Base-by-base conservation (phyloP, 2,888 invertebrate species). In the Parascotia fuliginaria region DNA sequence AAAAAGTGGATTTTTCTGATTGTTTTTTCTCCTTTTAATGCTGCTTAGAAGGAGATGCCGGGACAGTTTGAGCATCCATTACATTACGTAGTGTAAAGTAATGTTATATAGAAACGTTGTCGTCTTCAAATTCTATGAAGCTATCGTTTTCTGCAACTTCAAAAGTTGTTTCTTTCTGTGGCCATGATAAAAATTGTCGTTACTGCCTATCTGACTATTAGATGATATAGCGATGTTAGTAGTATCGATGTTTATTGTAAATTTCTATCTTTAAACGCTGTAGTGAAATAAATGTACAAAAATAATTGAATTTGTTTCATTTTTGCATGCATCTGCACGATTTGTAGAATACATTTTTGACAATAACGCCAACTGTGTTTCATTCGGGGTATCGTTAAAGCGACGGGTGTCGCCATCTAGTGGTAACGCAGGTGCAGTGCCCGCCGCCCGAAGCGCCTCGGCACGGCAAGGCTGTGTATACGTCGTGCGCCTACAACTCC, bases 401-500 rank as follows among this genome's bases (percentile, higher is more conserved):
- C 88, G 87, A 87, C 85, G 54, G 68, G 77, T 87, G 89, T 89
- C 90, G 91, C 87, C 85, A 85, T 85, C 83, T 89, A 94, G 95
- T 96, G 95, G 96, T 97, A 79, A 95, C 96, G 91, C 98, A 99
- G 73, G 98, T 98, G 70, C 96, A 98, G 90, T 99, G 99, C 83
- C 95, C 97, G 28, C 95, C 96, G 33, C 98, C 99, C 0, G 96
- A 97, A 69, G 96, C 97, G 76, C 99, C 99, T 0, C 94, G 95
- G 39, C 96, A 98, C 83, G 99, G 99, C 36, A 97, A 96, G 75
- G 98, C 98, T 46, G 95, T 98, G 62, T 98, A 97, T 87, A 97
- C 97, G 0, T 97, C 98, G 32, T 95, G 97, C 78, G 97, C 97
- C 1, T 99, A 98, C 94, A 98, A 99, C 83, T 97, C 98, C 0